Base-by-base conservation (phyloP, 2,113 vertebrate species). In the Dinomys branickii region DNA sequence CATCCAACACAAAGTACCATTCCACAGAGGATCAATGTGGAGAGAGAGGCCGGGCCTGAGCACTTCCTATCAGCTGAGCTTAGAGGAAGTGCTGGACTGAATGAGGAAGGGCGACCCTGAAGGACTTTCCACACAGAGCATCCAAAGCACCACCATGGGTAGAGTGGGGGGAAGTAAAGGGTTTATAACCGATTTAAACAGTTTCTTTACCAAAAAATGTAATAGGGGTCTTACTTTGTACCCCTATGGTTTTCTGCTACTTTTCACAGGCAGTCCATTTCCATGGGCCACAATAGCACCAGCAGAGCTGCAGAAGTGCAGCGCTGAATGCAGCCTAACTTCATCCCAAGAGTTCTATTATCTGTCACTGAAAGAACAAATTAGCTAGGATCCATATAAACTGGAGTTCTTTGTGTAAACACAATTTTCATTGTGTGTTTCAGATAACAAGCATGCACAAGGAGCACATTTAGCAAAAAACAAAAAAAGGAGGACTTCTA, bases 391-490 rank as follows among this genome's bases (percentile, higher is more conserved):
- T n/a, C 24, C 44, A 84, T 56, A 91, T n/a, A 83, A 86, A 73
- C 38, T 67, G 30, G n/a, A 95, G 69, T 75, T 22, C 44, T 94
- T 94, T 90, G 52, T 84, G n/a, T 33, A 84, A 90, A 52, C 58
- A 93, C 63, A 44, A 94, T 77, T 47, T 91, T 88, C 17, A 90
- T 73, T 82, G 44, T 50, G 7, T 82, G 47, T 71, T 85, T 69
- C 56, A 95, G 50, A 56, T 75, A 95, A 82, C 14, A 90, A 94
- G 83, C 56, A 58, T 30, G 28, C 50, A 78, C 47, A 69, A 58
- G 78, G 73, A 92, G 28, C 52, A 50, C 33, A 96, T 89, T 96
- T 95, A 93, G 38, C 75, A 90, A 85, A 78, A 88, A 92, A 89
- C 84, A 89, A 86, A 91, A 89, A 84, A 87, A 44, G n/a, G n/a